phyloP scores from a whole-genome alignment of 2,888 invertebrate genomes.

The Parelbella ahira region DNA sequence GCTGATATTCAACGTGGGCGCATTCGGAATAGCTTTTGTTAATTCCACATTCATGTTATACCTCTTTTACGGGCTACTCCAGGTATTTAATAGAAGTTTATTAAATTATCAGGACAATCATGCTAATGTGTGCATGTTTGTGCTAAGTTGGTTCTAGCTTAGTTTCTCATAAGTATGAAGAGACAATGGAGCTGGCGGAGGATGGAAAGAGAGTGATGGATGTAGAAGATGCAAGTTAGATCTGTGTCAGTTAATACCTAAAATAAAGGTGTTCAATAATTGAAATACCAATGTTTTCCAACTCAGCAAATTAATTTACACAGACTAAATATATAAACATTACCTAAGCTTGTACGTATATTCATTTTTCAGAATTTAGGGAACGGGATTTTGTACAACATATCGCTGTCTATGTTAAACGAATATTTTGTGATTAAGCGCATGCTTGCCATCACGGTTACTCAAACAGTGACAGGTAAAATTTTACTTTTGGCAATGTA shows the following conservation, averaged over 20 bases:
- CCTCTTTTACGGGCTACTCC: slow-evolving; percentile 45
- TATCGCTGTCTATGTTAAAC: slow-evolving; percentile 44
- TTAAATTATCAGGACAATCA: too few species aligned
- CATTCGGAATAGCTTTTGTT: slow-evolving; percentile 41
- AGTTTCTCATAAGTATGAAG: too few species aligned
- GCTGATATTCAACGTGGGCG: slow-evolving; percentile 38
- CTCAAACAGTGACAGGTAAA: slow-evolving; percentile 48
- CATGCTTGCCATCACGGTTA: slow-evolving; percentile 44
- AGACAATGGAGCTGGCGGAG: too few species aligned
- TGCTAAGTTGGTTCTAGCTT: too few species aligned
- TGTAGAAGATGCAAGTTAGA: too few species aligned
- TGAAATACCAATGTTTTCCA: too few species aligned
- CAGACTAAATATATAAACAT: neutral
- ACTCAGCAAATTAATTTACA: too few species aligned
- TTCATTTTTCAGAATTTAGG: slow-evolving; percentile 41
- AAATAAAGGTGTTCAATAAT: too few species aligned
- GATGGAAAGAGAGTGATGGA: too few species aligned
- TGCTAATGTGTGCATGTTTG: too few species aligned
- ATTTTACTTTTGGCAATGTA: neutral
- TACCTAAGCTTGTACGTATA: neutral
- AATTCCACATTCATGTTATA: slow-evolving; percentile 43
- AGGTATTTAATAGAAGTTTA: slow-evolving; percentile 42
- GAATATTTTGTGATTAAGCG: slow-evolving; percentile 52
- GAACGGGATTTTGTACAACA: slow-evolving; percentile 44
- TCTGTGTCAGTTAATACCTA: too few species aligned